Conservation (phyloP, 1,140 invertebrate genomes). For the Bombyx mandarina region DNA sequence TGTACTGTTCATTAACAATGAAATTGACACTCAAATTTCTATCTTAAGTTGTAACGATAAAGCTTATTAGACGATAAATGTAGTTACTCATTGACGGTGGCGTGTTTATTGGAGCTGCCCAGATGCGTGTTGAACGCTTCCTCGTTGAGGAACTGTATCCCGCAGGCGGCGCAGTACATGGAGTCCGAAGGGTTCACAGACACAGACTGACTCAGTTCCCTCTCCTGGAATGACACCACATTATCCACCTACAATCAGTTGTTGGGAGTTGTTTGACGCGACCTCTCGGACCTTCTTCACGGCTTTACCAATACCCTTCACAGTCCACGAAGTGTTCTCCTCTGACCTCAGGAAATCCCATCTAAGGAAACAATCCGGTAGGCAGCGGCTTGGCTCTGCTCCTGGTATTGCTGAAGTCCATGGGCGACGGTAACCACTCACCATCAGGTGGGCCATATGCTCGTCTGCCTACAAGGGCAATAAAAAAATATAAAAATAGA, state of each 20-base stretch:
- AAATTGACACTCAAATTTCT: not conserved
- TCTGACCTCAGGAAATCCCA: no score
- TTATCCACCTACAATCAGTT: not conserved
- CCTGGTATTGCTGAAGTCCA: no score
- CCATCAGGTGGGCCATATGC: no score
- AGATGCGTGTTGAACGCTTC: constrained; percentile 43
- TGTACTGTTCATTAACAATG: not conserved
- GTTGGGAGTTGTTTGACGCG: not conserved
- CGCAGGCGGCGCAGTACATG: constrained; percentile 45
- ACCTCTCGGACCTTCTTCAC: no score
- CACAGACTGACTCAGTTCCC: constrained; percentile 16
- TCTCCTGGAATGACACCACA: constrained; percentile 26
- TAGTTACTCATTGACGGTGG: constrained; percentile 41
- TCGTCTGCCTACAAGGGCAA: no score
- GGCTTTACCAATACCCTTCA: no score
- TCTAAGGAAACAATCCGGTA: no score
- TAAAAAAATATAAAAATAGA: no score
- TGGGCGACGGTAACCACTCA: no score
- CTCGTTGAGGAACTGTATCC: constrained; percentile 36
- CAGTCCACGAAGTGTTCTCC: no score
- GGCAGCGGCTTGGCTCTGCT: no score
- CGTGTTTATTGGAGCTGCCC: constrained; percentile 52
- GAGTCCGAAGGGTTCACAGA: constrained; percentile 18
- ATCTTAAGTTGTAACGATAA: not conserved
- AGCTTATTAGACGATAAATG: not conserved